phyloP scores from a whole-genome alignment of 2,888 invertebrate species.

The Callyntrura sp. region DNA sequence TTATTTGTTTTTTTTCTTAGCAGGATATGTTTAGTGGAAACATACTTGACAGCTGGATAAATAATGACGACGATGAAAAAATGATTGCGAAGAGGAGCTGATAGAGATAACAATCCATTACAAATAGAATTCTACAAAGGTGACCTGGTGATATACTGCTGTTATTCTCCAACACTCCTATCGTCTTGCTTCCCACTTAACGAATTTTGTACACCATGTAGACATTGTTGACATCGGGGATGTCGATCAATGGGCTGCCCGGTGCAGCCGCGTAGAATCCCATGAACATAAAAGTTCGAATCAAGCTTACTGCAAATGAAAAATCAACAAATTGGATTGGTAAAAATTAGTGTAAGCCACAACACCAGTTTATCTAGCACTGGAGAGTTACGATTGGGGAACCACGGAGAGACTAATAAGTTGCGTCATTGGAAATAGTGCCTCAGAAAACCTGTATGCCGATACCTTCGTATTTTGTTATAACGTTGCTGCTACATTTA shows the following conservation, averaged over 20 bases:
- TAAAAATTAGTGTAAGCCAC: too few species aligned
- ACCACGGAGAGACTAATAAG: too few species aligned
- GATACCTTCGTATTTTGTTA: too few species aligned
- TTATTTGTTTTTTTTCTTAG: conserved; percentile 19
- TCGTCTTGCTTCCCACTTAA: conserved; percentile 4
- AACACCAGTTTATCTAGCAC: too few species aligned
- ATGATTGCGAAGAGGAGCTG: neutral
- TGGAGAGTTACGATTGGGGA: too few species aligned
- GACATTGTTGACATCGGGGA: conserved; percentile 89
- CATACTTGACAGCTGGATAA: conserved; percentile 18
- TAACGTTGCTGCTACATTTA: too few species aligned
- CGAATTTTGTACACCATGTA: conserved; percentile 88
- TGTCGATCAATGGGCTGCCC: conserved; percentile 90
- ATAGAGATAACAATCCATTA: neutral
- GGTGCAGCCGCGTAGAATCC: conserved; percentile 96
- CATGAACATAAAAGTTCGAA: conserved; percentile 98
- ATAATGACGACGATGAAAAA: conserved; percentile 43
- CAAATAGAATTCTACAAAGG: neutral
- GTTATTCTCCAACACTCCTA: neutral
- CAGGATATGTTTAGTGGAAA: conserved; percentile 27
- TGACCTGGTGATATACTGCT: conserved; percentile 22
- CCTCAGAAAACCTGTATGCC: too few species aligned
- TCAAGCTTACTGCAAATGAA: conserved; percentile 89
- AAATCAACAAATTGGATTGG: neutral
- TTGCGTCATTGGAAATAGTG: too few species aligned